Conservation (phyloP, 2,113 vertebrate genomes). For the Pygoscelis adeliae region DNA sequence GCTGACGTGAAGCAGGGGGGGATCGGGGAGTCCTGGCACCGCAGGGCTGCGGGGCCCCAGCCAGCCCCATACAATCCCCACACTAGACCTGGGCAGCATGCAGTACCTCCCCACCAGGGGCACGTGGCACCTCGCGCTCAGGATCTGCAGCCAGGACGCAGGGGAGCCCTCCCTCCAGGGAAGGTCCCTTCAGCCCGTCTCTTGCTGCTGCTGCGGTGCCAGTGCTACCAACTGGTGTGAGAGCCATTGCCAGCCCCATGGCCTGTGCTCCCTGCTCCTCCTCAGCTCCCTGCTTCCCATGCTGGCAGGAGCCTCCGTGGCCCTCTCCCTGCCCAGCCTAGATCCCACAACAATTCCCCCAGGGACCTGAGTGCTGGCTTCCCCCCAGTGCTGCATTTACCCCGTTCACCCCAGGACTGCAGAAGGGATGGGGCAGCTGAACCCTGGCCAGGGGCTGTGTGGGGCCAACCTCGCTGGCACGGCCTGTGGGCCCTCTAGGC, state of each 20-base stretch:
- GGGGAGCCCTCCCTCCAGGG: too few species aligned
- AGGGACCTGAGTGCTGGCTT: accelerated
- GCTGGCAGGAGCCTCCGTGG: accelerated
- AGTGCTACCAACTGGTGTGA: accelerated
- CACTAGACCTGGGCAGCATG: neutral
- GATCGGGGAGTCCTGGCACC: accelerated
- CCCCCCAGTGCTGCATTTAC: neutral
- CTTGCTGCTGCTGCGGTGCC: neutral
- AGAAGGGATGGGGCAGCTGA: neutral
- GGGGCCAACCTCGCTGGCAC: neutral
- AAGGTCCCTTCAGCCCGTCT: neutral
- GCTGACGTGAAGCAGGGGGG: accelerated
- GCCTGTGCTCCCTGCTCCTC: neutral
- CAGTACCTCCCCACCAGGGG: too few species aligned
- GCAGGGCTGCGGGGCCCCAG: accelerated
- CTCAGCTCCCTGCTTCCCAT: accelerated
- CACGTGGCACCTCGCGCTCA: accelerated
- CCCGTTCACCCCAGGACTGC: accelerated
- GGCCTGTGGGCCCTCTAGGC: neutral
- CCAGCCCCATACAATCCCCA: neutral
- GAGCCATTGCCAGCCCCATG: neutral
- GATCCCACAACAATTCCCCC: neutral
- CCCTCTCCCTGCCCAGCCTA: neutral
- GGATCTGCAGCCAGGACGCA: accelerated
- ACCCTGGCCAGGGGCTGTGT: accelerated